phyloP scores from a whole-genome alignment of 2,888 invertebrate species.

The Crepidodera aurea region DNA sequence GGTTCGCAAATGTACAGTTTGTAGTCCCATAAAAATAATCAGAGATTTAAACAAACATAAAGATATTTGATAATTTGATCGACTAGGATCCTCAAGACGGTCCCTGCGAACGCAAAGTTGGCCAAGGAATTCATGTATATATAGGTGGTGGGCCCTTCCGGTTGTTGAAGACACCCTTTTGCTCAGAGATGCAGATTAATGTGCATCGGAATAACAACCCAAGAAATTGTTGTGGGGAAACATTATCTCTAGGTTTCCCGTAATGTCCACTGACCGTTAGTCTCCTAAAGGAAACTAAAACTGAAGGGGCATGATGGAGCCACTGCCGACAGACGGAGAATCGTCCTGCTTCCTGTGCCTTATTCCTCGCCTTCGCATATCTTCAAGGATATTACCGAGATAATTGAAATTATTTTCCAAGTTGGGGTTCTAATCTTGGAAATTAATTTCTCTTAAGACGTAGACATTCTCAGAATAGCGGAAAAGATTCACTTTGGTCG shows the following conservation, averaged over 20 bases:
- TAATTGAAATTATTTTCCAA: conserved; percentile 47
- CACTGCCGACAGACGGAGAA: conserved; percentile 52
- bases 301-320: conserved; percentile 27
- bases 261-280: conserved; percentile 37
- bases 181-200: conserved; percentile 59
- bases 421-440: conserved; percentile 40
- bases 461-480: conserved; percentile 28
- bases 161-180: conserved; percentile 54
- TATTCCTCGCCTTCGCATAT: conserved; percentile 41
- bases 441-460: conserved; percentile 39
- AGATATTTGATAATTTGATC: too few species aligned
- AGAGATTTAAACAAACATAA: too few species aligned
- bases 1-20: too few species aligned
- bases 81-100: conserved; percentile 5
- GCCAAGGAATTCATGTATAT: conserved; percentile 36
- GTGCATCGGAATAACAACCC: conserved; percentile 59
- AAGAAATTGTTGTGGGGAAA: conserved; percentile 58
- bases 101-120: neutral
- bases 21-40: too few species aligned
- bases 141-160: conserved; percentile 50
- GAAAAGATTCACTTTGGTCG: conserved; percentile 18
- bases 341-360: conserved; percentile 39
- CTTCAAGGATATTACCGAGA: conserved; percentile 46
- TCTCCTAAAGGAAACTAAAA: conserved; percentile 13
- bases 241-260: conserved; percentile 44